phyloP scores from a whole-genome alignment of 2,888 invertebrate species.

The Megaustenia siamemsis region DNA sequence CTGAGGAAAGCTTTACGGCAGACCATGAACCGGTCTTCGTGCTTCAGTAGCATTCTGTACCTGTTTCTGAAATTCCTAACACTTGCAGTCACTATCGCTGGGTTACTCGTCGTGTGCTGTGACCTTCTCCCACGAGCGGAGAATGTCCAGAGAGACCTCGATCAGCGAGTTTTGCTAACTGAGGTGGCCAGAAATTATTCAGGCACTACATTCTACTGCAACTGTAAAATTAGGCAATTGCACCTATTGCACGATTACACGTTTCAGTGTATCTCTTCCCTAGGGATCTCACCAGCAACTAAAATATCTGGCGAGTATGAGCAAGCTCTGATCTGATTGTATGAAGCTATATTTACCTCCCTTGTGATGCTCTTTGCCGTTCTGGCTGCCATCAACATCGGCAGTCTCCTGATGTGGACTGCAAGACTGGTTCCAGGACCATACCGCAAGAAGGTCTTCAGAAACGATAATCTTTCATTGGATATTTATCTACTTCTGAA shows the following conservation, averaged over 20 bases:
- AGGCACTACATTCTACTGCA: neutral
- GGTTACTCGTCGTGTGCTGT: neutral
- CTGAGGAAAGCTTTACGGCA: neutral
- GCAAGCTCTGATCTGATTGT: neutral
- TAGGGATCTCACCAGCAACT: neutral
- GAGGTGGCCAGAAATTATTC: neutral
- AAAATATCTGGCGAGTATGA: neutral
- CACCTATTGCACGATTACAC: neutral
- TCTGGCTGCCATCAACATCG: conserved; percentile 5
- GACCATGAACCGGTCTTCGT: neutral
- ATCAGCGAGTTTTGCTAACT: neutral
- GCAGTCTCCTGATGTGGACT: conserved; percentile 21
- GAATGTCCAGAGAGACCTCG: neutral
- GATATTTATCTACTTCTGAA: conserved; percentile 15
- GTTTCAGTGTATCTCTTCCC: neutral
- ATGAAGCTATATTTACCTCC: neutral
- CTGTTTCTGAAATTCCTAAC: neutral
- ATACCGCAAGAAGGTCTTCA: neutral
- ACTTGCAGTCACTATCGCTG: neutral
- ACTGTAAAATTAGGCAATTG: neutral
- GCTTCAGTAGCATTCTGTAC: neutral
- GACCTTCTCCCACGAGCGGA: neutral
- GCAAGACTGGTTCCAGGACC: conserved; percentile 7
- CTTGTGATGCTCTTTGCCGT: neutral
- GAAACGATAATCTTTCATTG: neutral